Evolutionary conservation across 37 sponge, comb jelly and placozoan genomes (phyloP), one percentile per base, ranked within the genome.

Genomic region (Haliclona indistincta): DNA sequence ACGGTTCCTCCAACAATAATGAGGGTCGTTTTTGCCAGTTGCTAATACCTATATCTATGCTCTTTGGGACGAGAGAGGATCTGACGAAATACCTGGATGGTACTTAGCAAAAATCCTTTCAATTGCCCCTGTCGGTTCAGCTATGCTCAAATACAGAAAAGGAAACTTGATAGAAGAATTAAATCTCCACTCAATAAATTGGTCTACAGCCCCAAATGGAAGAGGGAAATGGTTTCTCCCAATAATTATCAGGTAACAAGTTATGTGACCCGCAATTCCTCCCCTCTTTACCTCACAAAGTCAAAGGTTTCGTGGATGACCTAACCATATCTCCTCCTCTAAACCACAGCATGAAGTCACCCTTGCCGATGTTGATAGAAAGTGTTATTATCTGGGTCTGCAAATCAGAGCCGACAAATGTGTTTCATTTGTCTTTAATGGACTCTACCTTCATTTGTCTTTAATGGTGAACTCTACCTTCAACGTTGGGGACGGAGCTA

Each of bases 301-400:
- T 45, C 32, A 70, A 45, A 45, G 76, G 41, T 29, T 75, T 26
- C 43, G 64, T 65, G 13, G 76, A 75, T 43, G 65, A 75, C 76
- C 61, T 77, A 2, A 64, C 77, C 34, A 64, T 45, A 77, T 64
- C 47, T 61, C 66, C 19, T 17, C 76, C 52, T n/a, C 2, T 20
- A 10, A 40, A 20, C 36, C 37, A 29, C 55, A 77, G 10, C 55
- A 64, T 11, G 67, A 64, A 28, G 45, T 37, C 2, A 23, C 37
- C 25, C 8, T 54, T 28, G 64, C 41, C 30, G 52, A 13, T 44
- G 52, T 44, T n/a, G n/a, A n/a, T n/a, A n/a, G n/a, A n/a, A n/a
- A n/a, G n/a, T n/a, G n/a, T n/a, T n/a, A n/a, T n/a, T n/a, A n/a
- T n/a, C n/a, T n/a, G n/a, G n/a, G n/a, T n/a, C n/a, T n/a, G n/a